These are phyloP conservation scores for Mongoloraphidia duomilia DNA, from an alignment of 2,888 invertebrate species.

Conservation along the genomic window DNA sequence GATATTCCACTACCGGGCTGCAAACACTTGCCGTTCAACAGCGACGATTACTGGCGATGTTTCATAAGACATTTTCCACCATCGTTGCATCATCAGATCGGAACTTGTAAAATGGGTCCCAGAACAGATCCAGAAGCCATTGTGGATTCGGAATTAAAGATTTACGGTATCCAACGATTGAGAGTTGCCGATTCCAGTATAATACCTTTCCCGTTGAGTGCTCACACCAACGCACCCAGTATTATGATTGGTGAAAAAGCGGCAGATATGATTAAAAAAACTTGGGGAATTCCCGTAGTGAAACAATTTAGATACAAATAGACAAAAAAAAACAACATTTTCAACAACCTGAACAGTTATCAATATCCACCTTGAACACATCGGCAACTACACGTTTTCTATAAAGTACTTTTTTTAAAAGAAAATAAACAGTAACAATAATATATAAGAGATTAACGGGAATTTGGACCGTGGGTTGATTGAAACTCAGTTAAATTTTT, in stretches of 20 bases:
- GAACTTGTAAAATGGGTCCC: conserved; percentile 43
- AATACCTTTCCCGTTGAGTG: conserved; percentile 36
- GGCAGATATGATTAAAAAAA: conserved; percentile 34
- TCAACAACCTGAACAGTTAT: no score
- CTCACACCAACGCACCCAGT: conserved; percentile 36
- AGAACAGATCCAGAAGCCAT: conserved; percentile 35
- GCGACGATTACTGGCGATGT: conserved; percentile 38
- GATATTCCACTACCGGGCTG: conserved; percentile 37
- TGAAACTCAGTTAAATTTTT: no score
- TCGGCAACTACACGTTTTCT: no score
- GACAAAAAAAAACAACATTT: no score
- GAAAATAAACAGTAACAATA: no score
- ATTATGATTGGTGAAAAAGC: conserved; percentile 43
- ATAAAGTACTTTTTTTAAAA: no score
- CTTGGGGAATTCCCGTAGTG: conserved; percentile 20
- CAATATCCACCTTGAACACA: no score
- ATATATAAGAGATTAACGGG: no score
- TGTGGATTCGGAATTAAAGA: conserved; percentile 36
- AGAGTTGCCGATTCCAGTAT: conserved; percentile 41
- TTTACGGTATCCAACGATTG: conserved; percentile 34
- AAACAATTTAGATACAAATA: no score
- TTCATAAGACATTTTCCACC: conserved; percentile 30
- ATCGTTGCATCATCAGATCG: conserved; percentile 37
- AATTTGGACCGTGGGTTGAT: no score
- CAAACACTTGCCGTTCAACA: conserved; percentile 23